Evolutionary conservation across 2,888 invertebrate species (phyloP).

Genomic region (Drosophila leonis): DNA sequence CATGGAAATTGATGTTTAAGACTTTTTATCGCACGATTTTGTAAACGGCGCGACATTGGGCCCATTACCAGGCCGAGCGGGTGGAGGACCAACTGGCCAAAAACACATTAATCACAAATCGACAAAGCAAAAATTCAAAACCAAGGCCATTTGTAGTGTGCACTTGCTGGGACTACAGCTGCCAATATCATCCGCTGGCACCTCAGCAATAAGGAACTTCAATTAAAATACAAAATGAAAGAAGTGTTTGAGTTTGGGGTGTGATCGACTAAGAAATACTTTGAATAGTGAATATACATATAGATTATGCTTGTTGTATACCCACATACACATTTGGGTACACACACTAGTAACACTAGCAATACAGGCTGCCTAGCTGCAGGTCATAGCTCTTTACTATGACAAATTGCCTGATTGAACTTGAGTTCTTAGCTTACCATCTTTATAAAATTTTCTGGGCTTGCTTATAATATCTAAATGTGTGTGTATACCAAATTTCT

Average conservation of each 20-base stretch:
- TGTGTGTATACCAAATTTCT: neutral
- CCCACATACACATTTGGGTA: too few relatives aligned
- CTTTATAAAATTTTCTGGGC: neutral
- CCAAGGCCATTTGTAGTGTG: conserved; percentile 65
- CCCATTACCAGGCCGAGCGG: conserved; percentile 34
- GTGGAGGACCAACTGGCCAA: conserved; percentile 14
- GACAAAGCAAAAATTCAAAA: conserved; percentile 63
- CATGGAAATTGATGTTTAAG: conserved; percentile 82
- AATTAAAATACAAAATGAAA: conserved; percentile 2
- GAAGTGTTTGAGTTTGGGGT: too few relatives aligned
- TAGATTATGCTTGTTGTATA: too few relatives aligned
- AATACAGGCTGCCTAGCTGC: too few relatives aligned
- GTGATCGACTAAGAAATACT: neutral
- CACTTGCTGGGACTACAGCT: conserved; percentile 25
- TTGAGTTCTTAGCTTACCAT: neutral
- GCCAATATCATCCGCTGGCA: conserved; percentile 4
- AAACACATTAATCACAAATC: conserved; percentile 77
- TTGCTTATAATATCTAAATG: neutral
- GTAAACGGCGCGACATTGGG: conserved; percentile 56
- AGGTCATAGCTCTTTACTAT: neutral
- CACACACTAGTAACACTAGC: too few relatives aligned
- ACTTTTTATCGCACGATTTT: conserved; percentile 80
- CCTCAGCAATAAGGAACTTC: neutral
- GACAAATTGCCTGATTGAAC: neutral
- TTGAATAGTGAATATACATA: neutral